phyloP scores from a whole-genome alignment of 1,140 invertebrate species.

The Musca domestica region DNA sequence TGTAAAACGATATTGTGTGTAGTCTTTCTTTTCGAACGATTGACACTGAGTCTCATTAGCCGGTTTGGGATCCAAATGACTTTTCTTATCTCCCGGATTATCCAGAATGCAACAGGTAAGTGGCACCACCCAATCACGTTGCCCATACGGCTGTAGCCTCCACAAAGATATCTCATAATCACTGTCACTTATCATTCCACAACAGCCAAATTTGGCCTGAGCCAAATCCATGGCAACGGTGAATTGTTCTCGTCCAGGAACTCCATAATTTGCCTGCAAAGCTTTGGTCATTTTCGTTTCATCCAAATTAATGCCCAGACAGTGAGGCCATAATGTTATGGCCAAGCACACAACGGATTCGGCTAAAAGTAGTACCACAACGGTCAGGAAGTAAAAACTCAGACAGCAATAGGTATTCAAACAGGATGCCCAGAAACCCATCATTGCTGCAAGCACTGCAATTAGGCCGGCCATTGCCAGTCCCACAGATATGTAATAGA shows the following conservation, averaged over 20 bases:
- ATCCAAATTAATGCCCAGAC: constrained; percentile 69
- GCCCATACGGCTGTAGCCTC: constrained; percentile 71
- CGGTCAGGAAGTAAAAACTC: constrained; percentile 70
- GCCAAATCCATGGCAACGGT: constrained; percentile 77
- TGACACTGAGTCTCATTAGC: constrained; percentile 71
- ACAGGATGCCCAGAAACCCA: constrained; percentile 78
- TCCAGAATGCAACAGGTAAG: constrained; percentile 74
- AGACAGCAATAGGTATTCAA: constrained; percentile 70
- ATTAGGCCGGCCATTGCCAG: constrained; percentile 65
- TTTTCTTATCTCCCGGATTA: constrained; percentile 60
- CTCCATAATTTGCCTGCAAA: constrained; percentile 73
- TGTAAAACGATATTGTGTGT: constrained; percentile 63
- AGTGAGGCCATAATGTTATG: constrained; percentile 76
- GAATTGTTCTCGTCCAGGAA: constrained; percentile 67
- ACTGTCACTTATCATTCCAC: constrained; percentile 73
- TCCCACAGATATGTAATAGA: constrained; percentile 71
- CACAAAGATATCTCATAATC: constrained; percentile 82
- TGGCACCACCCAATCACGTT: constrained; percentile 70
- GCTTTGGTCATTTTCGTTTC: constrained; percentile 66
- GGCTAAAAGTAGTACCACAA: constrained; percentile 67
- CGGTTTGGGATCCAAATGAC: constrained; percentile 76
- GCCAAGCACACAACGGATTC: constrained; percentile 71
- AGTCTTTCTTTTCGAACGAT: constrained; percentile 61
- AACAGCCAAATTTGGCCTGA: constrained; percentile 77
- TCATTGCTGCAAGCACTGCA: constrained; percentile 64